Evolutionary conservation across 2,888 invertebrate genomes (phyloP).

Genomic region (Neelides folsomi): DNA sequence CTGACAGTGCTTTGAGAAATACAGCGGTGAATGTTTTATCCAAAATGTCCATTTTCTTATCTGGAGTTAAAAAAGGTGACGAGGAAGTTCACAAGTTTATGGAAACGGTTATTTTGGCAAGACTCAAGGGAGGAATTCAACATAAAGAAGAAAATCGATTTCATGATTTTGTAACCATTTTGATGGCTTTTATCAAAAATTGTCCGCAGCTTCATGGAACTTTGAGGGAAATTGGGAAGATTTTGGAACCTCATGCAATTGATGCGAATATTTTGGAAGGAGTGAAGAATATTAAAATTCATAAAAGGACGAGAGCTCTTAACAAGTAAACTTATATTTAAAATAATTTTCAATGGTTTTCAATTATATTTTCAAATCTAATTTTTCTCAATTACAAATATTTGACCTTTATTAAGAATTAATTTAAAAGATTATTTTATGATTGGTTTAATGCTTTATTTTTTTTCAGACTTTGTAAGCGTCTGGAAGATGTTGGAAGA

Average conservation of each 20-base stretch:
- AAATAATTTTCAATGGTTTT: too few relatives aligned
- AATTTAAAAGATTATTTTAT: too few relatives aligned
- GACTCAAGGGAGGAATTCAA: conserved; percentile 3
- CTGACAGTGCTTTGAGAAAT: too few relatives aligned
- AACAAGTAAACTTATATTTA: conserved; percentile 10
- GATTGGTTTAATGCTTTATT: too few relatives aligned
- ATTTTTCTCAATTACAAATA: too few relatives aligned
- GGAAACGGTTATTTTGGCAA: conserved; percentile 2
- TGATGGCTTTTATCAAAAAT: conserved; percentile 1
- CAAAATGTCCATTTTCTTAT: too few relatives aligned
- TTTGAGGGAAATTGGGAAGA: neutral
- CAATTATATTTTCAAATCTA: too few relatives aligned
- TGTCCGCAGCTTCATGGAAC: conserved; percentile 7
- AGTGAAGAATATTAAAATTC: conserved; percentile 5
- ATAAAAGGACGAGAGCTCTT: conserved; percentile 2
- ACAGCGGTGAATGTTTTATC: too few relatives aligned
- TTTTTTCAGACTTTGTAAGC: too few relatives aligned
- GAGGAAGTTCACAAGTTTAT: neutral
- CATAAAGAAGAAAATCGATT: conserved; percentile 6
- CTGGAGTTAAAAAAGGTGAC: neutral
- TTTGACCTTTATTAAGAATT: too few relatives aligned
- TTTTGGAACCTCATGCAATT: conserved; percentile 1
- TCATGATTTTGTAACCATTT: neutral
- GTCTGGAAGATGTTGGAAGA: too few relatives aligned
- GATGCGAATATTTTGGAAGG: conserved; percentile 4